A percentile compares a stretch with the other conserved stretches of the same genome.
These are phyloP conservation scores for Chaetorhynchus papuensis DNA, from an alignment of 2,113 vertebrate genomes.

Conservation along the genomic window DNA sequence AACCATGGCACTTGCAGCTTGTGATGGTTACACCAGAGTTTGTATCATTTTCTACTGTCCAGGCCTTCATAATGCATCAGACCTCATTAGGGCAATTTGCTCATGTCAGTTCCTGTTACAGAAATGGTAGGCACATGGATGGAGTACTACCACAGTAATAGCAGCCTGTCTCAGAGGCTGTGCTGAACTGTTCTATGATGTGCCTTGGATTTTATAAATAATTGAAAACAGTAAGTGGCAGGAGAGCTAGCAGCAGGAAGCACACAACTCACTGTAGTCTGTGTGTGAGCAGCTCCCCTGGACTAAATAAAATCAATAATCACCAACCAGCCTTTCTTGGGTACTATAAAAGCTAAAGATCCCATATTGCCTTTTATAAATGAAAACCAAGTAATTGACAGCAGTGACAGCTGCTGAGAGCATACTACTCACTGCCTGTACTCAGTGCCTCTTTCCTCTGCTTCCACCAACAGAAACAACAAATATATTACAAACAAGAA, in stretches of 20 bases:
- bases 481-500: conserved; percentile 6
- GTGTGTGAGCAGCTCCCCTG: conserved; percentile 48
- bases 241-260: conserved; percentile 48
- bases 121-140: background rate
- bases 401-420: conserved; percentile 56
- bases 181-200: conserved; percentile 36
- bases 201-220: conserved; percentile 61
- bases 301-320: conserved; percentile 65
- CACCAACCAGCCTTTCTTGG: conserved; percentile 40
- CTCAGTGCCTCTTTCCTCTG: background rate
- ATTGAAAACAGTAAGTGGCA: conserved; percentile 59
- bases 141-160: background rate
- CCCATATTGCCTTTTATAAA: conserved; percentile 62
- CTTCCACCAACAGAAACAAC: conserved; percentile 15
- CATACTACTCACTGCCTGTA: background rate
- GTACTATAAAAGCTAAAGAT: conserved; percentile 60
- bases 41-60: background rate
- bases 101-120: conserved; percentile 37
- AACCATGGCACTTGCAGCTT: background rate
- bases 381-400: conserved; percentile 63
- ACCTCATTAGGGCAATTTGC: conserved; percentile 30
- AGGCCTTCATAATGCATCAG: background rate
- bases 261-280: conserved; percentile 24
- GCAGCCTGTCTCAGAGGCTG: background rate
- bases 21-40: background rate